Percentiles rank a stretch among this genome's conserved stretches.
These are phyloP conservation scores for Polyergus mexicanus DNA, from an alignment of 1,140 invertebrate genomes.

Conservation along the genomic window DNA sequence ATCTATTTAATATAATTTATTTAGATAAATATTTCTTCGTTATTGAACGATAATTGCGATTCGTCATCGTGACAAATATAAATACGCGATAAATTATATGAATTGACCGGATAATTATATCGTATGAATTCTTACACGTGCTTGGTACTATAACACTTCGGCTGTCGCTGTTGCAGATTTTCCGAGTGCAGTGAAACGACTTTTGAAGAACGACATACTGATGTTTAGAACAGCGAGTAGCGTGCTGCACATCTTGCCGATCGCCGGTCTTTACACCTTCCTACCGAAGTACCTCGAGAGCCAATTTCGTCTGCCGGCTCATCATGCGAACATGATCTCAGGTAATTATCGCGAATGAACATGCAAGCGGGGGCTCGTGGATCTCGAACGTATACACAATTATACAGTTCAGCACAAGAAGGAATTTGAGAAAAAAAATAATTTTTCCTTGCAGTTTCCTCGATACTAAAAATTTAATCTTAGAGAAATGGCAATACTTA, in stretches of 20 bases:
- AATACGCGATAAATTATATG: too few relatives aligned
- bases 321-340: constrained; percentile 96
- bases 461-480: too few relatives aligned
- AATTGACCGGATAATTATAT: constrained; percentile 1
- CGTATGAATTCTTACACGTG: not conserved
- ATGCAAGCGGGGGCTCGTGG: constrained; percentile 31
- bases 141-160: not conserved
- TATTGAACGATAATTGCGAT: not conserved
- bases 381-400: constrained; percentile 22
- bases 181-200: constrained; percentile 93
- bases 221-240: constrained; percentile 96
- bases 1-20: too few relatives aligned
- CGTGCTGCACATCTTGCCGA: constrained; percentile 95
- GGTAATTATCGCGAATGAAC: constrained; percentile 86
- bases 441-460: too few relatives aligned
- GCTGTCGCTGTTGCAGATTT: constrained; percentile 90
- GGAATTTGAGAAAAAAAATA: too few relatives aligned
- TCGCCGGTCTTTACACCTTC: constrained; percentile 96
- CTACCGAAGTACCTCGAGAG: constrained; percentile 97
- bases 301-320: constrained; percentile 95
- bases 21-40: constrained; percentile 1
- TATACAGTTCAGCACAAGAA: not conserved
- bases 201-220: constrained; percentile 95
- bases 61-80: constrained; percentile 19
- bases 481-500: too few relatives aligned